These are phyloP conservation scores for Cryptomyrus ogoouensis DNA, from an alignment of 2,113 vertebrate genomes.

Conservation along the genomic window DNA sequence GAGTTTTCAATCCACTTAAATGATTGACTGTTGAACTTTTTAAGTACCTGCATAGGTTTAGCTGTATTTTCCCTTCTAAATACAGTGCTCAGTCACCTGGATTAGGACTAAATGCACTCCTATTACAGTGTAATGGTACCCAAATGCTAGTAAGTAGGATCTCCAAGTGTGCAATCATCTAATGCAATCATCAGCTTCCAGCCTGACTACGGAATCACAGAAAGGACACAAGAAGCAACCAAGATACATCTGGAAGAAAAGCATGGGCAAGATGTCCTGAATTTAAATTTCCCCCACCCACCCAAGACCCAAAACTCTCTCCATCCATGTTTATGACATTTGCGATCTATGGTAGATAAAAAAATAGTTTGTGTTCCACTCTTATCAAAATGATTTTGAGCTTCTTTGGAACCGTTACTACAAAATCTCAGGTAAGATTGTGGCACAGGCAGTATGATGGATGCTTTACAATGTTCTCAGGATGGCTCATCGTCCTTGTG, in stretches of 20 bases:
- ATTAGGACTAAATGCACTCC: background rate
- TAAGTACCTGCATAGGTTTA: background rate
- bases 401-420: background rate
- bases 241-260: background rate
- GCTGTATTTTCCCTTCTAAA: background rate
- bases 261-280: background rate
- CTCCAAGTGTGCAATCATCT: background rate
- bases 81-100: background rate
- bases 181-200: background rate
- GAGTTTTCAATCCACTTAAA: background rate
- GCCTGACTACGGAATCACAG: background rate
- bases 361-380: background rate
- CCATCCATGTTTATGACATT: background rate
- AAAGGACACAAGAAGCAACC: background rate
- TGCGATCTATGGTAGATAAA: background rate
- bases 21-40: background rate
- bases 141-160: background rate
- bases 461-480: background rate
- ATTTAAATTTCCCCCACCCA: background rate
- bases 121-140: background rate
- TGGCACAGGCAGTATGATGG: background rate
- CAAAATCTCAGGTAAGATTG: background rate
- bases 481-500: background rate
- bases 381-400: background rate
- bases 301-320: background rate